Conservation (phyloP, 2,113 vertebrate species). For the Silurus glanis region DNA sequence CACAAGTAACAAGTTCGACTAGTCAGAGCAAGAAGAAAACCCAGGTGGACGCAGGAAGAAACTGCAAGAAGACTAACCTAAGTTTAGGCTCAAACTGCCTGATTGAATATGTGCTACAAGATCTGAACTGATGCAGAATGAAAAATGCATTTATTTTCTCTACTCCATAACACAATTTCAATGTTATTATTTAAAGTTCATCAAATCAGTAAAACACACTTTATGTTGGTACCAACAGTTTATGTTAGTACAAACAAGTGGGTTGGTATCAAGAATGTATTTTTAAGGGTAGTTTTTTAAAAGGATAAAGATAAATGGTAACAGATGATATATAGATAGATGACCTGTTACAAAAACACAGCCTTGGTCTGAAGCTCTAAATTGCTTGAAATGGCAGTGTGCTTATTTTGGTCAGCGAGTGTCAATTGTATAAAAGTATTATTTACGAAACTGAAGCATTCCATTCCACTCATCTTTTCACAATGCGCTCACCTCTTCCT, state of each 20-base stretch:
- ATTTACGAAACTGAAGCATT: not conserved
- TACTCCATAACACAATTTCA: not conserved
- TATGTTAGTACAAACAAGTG: not conserved
- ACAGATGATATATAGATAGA: not conserved
- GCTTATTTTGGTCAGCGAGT: not conserved
- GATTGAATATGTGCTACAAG: not conserved
- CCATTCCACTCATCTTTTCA: constrained; percentile 16
- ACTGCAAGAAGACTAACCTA: not conserved
- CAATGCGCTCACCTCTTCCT: not conserved
- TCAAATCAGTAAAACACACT: not conserved
- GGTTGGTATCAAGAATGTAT: not conserved
- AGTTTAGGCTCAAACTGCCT: not conserved
- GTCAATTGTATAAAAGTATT: not conserved
- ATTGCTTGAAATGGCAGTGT: not conserved
- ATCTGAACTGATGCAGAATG: not conserved
- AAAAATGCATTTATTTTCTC: too few species aligned
- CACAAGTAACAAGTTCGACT: too few species aligned
- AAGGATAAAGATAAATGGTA: not conserved
- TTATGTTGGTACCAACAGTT: not conserved
- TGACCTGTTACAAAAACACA: not conserved
- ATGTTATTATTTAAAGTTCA: not conserved
- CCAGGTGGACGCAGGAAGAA: not conserved
- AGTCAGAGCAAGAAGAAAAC: too few species aligned
- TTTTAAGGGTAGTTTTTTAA: not conserved
- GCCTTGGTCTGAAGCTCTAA: not conserved